Evolutionary conservation across 2,888 invertebrate genomes (phyloP).

Genomic region (Machimus atricapillus): DNA sequence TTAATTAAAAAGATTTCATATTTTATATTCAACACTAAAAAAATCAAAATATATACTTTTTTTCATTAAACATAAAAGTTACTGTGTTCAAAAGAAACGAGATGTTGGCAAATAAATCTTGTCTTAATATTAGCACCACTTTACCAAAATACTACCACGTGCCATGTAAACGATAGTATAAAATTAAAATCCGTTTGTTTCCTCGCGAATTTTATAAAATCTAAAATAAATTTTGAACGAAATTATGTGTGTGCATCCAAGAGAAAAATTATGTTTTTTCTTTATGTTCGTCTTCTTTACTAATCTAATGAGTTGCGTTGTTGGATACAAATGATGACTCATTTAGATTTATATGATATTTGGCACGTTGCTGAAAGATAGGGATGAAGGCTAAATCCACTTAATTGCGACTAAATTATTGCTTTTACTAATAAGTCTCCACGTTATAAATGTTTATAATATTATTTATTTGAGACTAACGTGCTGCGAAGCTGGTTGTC

Average conservation of each 20-base stretch:
- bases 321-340: not conserved
- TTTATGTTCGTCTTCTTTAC: not conserved
- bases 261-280: not conserved
- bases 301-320: not conserved
- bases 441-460: not conserved
- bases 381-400: not conserved
- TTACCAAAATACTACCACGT: not conserved
- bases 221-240: slow-evolving; percentile 15
- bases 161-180: not conserved
- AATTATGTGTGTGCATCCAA: not conserved
- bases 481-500: not conserved
- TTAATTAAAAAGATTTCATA: not conserved
- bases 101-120: not conserved
- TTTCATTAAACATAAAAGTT: not conserved
- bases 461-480: not conserved
- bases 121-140: slow-evolving; percentile 3
- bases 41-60: not conserved
- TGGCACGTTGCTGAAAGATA: not conserved
- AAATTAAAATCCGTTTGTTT: not conserved
- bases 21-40: not conserved
- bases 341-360: not conserved
- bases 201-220: not conserved
- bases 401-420: not conserved
- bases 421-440: not conserved
- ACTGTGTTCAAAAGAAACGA: not conserved